phyloP scores from a whole-genome alignment of 2,888 invertebrate genomes.

The Diarsia dahlii region DNA sequence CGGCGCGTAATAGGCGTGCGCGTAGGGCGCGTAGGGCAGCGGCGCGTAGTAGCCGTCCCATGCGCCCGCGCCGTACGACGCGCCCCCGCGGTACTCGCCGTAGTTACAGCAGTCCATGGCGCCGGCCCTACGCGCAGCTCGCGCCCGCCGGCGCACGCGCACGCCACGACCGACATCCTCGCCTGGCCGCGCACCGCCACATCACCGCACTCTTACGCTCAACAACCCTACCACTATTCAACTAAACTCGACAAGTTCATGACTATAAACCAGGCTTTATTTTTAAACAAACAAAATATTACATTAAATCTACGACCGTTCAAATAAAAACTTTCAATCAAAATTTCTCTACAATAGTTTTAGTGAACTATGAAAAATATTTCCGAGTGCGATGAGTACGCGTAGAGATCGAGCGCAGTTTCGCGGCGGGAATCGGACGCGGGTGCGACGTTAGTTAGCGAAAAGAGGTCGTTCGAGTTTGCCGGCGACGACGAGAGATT shows the following conservation, averaged over 20 bases:
- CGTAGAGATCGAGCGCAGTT: conserved; percentile 84
- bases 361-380: conserved; percentile 63
- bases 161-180: conserved; percentile 73
- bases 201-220: conserved; percentile 76
- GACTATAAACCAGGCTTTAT: conserved; percentile 46
- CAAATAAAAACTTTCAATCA: conserved; percentile 47
- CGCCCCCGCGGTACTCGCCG: conserved; percentile 87
- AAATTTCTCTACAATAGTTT: conserved; percentile 54
- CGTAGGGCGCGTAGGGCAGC: conserved; percentile 77
- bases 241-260: conserved; percentile 58
- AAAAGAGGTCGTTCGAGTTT: conserved; percentile 90
- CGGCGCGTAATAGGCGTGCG: conserved; percentile 80
- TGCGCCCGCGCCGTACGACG: conserved; percentile 78
- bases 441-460: conserved; percentile 89
- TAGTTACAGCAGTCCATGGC: conserved; percentile 90
- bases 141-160: conserved; percentile 79
- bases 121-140: conserved; percentile 74
- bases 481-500: conserved; percentile 86
- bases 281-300: conserved; percentile 41
- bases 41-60: conserved; percentile 83
- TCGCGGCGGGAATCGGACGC: conserved; percentile 87
- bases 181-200: conserved; percentile 79
- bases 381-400: conserved; percentile 66
- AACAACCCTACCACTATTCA: conserved; percentile 63
- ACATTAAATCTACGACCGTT: conserved; percentile 36